Conservation (phyloP, 2,113 vertebrate genomes). For the Chloropsis cyanopogon region DNA sequence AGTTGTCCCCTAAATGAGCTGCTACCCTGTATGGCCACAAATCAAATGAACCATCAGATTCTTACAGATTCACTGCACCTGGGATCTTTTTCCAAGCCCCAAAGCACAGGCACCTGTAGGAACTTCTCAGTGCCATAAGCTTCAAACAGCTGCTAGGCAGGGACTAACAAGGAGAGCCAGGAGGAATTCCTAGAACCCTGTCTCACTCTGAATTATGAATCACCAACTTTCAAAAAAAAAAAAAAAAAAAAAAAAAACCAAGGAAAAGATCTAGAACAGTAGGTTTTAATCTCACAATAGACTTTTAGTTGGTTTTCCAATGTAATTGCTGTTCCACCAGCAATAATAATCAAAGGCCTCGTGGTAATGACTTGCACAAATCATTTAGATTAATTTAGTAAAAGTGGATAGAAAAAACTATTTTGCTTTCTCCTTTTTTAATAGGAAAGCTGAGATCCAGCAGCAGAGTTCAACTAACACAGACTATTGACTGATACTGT, state of each 20-base stretch:
- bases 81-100: not conserved
- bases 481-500: not conserved
- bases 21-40: not conserved
- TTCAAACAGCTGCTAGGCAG: not conserved
- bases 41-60: not conserved
- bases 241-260: constrained; percentile 4
- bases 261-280: not conserved
- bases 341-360: not conserved
- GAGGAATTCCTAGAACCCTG: not conserved
- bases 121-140: not conserved
- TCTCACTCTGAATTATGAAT: not conserved
- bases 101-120: not conserved
- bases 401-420: not conserved
- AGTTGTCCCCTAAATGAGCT: not conserved
- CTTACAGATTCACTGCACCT: not conserved
- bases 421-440: not conserved
- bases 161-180: not conserved
- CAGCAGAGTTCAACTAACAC: not conserved
- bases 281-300: not conserved
- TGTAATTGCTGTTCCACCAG: not conserved
- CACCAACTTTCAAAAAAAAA: not conserved
- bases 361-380: not conserved
- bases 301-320: not conserved
- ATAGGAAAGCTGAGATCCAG: not conserved
- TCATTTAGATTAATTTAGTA: not conserved